Evolutionary conservation across 1,140 invertebrate genomes (phyloP), one percentile per base, ranked within the genome.

Genomic region (Drosophila yakuba): DNA sequence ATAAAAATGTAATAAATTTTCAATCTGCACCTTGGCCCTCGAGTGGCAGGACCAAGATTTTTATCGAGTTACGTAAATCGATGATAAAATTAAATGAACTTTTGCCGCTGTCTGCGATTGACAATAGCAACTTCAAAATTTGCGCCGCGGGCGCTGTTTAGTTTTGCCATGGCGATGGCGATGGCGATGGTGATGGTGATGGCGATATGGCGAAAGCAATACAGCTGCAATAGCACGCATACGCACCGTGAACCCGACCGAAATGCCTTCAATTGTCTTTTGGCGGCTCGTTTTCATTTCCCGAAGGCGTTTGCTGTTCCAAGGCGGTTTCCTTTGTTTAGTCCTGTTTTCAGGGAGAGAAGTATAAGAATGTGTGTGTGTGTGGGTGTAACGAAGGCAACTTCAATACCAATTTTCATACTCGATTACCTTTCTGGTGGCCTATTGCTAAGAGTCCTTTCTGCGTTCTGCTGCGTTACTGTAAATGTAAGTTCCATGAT

Each of bases 1-100:
- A 91, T 91, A 91, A 91, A 91, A 91, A 86, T 84, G 74, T 80
- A 90, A 86, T 90, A 90, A 86, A 90, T 90, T 90, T 90, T 91
- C 88, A 86, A 90, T 90, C 85, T 85, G 66, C 78, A 72, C 39
- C 63, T 68, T 82, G 50, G 69, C 63, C 44, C 45, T 48, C 43
- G 54, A 52, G 52, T 48, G 54, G 58, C 45, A 39, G 56, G 66
- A 55, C 48, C 47, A 66, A 69, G 67, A 89, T 89, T 89, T 89
- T 80, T 80, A 89, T 89, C 80, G 86, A 89, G 76, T 89, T 89
- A 78, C 75, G 60, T 72, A 80, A 89, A 84, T 89, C 80, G 80
- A 69, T 75, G 84, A 88, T 88, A 89, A 89, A 78, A 83, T 89
- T 77, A 71, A 89, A 84, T 89, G 82, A 80, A 85, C 67, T 78